phyloP scores from a whole-genome alignment of 2,113 vertebrate genomes.

The Ophiodon elongatus region DNA sequence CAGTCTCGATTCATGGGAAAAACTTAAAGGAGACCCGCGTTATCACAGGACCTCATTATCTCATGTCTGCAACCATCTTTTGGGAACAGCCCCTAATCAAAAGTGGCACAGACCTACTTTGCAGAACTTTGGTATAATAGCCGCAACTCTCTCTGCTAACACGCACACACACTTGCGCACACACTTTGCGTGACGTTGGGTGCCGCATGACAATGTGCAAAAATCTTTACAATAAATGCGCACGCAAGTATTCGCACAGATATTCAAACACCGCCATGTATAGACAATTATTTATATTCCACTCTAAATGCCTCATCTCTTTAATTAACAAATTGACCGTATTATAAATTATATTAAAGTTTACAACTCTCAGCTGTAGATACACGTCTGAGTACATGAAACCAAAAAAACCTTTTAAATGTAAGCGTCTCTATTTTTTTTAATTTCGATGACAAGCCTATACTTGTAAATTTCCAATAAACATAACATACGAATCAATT shows the following conservation, averaged over 20 bases:
- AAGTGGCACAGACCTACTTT: conserved; percentile 83
- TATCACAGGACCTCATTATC: conserved; percentile 91
- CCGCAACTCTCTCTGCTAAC: background rate
- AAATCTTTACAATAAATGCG: conserved; percentile 7
- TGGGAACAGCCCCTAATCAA: conserved; percentile 85
- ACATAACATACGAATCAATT: background rate
- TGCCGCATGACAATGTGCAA: conserved; percentile 45
- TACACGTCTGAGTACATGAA: background rate
- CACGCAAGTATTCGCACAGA: background rate
- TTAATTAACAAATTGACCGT: background rate
- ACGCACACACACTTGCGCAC: conserved; percentile 13
- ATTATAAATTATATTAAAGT: background rate
- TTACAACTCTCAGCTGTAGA: background rate
- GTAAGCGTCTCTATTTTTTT: background rate
- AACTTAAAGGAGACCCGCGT: conserved; percentile 87
- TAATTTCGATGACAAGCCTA: background rate
- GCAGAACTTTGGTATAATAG: conserved; percentile 69
- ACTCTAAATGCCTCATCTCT: background rate
- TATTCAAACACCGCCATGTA: background rate
- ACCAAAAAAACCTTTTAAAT: background rate
- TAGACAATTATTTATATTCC: background rate
- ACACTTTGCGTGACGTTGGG: conserved; percentile 57
- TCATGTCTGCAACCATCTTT: conserved; percentile 90
- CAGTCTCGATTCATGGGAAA: conserved; percentile 90
- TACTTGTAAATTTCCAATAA: background rate